A percentile compares a stretch with the other conserved stretches of the same genome.
These are phyloP conservation scores for Plumapathes pennacea DNA, from an alignment of 92 coral and sea anemone genomes.

Conservation along the genomic window DNA sequence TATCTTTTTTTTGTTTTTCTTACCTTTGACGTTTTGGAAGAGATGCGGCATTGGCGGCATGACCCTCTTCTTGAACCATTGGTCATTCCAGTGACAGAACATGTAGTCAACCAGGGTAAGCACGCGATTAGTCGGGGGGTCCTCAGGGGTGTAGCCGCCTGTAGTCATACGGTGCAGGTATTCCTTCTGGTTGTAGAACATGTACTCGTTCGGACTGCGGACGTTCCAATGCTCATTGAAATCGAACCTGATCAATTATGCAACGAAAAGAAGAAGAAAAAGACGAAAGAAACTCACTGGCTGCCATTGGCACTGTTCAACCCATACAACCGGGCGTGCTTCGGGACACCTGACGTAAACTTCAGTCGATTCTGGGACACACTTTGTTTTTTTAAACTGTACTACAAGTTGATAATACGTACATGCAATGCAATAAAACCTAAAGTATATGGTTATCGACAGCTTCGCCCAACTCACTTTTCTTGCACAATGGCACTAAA, in stretches of 20 bases:
- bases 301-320: too few species aligned
- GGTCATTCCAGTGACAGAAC: constrained; percentile 81
- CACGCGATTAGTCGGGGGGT: constrained; percentile 71
- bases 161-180: constrained; percentile 80
- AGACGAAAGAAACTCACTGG: background rate
- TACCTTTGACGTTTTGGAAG: background rate
- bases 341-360: too few species aligned
- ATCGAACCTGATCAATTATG: constrained; percentile 40
- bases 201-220: constrained; percentile 58
- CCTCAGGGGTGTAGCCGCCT: constrained; percentile 59
- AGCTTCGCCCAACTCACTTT: too few species aligned
- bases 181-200: constrained; percentile 81
- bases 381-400: too few species aligned
- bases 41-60: constrained; percentile 69
- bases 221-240: constrained; percentile 62
- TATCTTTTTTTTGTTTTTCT: background rate
- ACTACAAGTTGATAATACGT: too few species aligned
- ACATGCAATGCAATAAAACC: too few species aligned
- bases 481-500: too few species aligned
- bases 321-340: too few species aligned
- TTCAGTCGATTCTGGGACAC: too few species aligned
- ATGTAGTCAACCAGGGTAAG: constrained; percentile 53
- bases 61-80: constrained; percentile 65
- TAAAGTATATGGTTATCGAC: too few species aligned
- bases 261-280: background rate